Percentiles rank a stretch among this genome's conserved stretches.
These are phyloP conservation scores for Poeciliopsis retropinna DNA, from an alignment of 2,113 vertebrate genomes.

Conservation along the genomic window DNA sequence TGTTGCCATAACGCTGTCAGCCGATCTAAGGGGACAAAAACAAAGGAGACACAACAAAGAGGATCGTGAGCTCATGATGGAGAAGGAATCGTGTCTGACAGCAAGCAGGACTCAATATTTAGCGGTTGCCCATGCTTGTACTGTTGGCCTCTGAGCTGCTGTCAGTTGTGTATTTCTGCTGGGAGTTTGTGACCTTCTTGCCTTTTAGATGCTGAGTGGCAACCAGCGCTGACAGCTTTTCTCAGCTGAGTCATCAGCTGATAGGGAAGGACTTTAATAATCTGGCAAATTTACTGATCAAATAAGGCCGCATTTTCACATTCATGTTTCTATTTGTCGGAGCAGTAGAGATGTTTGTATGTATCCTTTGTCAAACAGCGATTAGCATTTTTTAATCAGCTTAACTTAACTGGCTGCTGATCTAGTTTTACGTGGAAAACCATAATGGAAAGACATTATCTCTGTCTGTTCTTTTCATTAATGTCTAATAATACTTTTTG, in stretches of 20 bases:
- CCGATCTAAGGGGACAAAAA: constrained; percentile 3
- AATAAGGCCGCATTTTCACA: not conserved
- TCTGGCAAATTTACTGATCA: not conserved
- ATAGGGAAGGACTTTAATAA: constrained; percentile 10
- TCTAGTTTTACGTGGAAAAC: not conserved
- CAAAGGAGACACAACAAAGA: not conserved
- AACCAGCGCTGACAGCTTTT: constrained; percentile 12
- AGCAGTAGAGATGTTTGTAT: not conserved
- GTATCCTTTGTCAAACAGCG: not conserved
- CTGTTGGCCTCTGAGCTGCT: constrained; percentile 1
- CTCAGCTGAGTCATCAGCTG: constrained; percentile 5
- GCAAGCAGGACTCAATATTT: constrained; percentile 16
- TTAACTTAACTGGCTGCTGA: not conserved
- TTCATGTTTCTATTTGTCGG: not conserved
- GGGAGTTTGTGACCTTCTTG: constrained; percentile 22
- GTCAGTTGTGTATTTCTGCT: constrained; percentile 18
- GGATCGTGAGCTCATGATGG: constrained; percentile 18
- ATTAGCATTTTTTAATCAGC: not conserved
- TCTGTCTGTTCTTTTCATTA: not conserved
- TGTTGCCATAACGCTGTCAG: constrained; percentile 1
- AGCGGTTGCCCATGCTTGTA: constrained; percentile 17
- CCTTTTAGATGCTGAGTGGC: constrained; percentile 21
- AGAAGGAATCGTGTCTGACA: constrained; percentile 12
- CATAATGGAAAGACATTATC: constrained; percentile 1
- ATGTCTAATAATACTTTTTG: not conserved